Evolutionary conservation across 2,888 invertebrate species (phyloP), one percentile per base, ranked within the genome.

Genomic region (Cantharis flavilabris): DNA sequence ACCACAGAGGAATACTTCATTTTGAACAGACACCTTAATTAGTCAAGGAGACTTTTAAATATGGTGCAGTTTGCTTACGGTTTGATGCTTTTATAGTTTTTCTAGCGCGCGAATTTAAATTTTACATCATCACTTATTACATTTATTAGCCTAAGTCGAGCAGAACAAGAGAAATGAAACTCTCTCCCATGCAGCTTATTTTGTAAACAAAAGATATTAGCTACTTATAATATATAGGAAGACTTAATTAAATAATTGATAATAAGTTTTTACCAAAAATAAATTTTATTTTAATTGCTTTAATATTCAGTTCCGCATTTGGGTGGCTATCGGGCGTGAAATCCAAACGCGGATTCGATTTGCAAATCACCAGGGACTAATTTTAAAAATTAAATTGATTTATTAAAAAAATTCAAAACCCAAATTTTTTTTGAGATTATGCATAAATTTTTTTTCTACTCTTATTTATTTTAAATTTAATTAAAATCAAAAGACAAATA

Each of bases 1-100:
- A 77, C 73, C 77, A 71, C 23, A 63, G 33, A 74, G n/a, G 30
- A 70, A 69, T 30, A 67, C 76, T 76, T 71, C 76, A 76, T 76
- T 23, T 7, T 67, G 16, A 67, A 26, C n/a, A n/a, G 65, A 23
- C 20, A 13, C 18, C 20, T 20, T 20, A 20, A 64, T 64, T n/a
- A 67, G n/a, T 3, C 65, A 23, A 67, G 65, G 26, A 23, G 10
- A n/a, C 26, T 20, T 67, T 67, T 23, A 67, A 67, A 67, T 67
- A 20, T 67, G 49, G 23, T 62, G 63, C 63, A 23, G 62, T 26
- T 20, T 3, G 7, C 49, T 33, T 30, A 33, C 18, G 14, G 72
- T 33, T 71, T 67, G 13, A 30, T 11, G 76, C 76, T 76, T 76
- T 72, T 76, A 76, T 76, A 76, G 76, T 76, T 69, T 75, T 23